Evolutionary conservation across 1,140 invertebrate species (phyloP), one percentile per base, ranked within the genome.

Genomic region (Drosophila azteca): DNA sequence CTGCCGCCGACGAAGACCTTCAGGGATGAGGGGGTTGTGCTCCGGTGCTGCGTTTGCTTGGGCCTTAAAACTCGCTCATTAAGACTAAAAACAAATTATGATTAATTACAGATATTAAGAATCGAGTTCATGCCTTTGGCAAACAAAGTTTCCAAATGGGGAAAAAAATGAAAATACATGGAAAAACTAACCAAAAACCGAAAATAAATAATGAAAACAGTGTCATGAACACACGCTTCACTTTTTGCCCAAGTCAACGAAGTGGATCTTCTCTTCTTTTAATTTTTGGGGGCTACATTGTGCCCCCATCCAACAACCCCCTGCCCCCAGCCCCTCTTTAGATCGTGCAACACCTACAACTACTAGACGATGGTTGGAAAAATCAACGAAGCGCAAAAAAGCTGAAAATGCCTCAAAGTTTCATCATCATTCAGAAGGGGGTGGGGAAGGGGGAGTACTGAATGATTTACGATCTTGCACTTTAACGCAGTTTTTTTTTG

Each of bases 61-160:
- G 50, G 41, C 61, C 77, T 71, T 73, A 45, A 61, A 77, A 77
- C 71, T 64, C 66, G 77, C 22, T 73, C 60, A 68, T 80, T 61
- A 78, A 68, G 72, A 82, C 45, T 88, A 76, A 76, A 70, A 77
- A 83, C 79, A 88, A 83, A 87, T 89, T 83, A 83, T 88, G 76
- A 88, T 84, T 88, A 88, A 88, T 88, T 88, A 82, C 62, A 74
- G 29, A 61, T 66, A 83, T 87, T 87, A 83, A 73, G 65, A 83
- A 88, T 83, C 78, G 72, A 83, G 83, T 88, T 83, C 77, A 83
- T 88, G 83, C 73, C 82, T 87, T 76, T 69, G 67, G 78, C 82
- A 66, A 88, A 79, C 65, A 39, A 39, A 82, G 71, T 82, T 81
- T 81, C 77, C 65, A 83, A 83, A 84, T 77, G 70, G 39, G 17